Conservation (phyloP, 2,113 vertebrate species). For the Craseonycteris thonglongyai region DNA sequence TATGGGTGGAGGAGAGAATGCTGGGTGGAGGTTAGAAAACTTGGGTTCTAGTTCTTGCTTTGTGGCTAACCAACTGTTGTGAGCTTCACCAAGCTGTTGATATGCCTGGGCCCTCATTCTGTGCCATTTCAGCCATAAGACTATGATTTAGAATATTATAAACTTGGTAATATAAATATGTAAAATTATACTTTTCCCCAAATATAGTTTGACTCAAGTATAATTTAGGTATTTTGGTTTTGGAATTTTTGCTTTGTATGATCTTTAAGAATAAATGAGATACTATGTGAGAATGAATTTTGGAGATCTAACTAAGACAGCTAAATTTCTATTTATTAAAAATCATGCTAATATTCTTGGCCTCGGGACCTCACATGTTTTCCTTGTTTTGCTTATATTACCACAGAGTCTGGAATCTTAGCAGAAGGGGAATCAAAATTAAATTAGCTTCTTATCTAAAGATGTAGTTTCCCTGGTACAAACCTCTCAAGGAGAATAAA, state of each 20-base stretch:
- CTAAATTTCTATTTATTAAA: background rate
- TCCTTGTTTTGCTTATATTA: background rate
- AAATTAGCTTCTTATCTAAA: slow-evolving; percentile 52
- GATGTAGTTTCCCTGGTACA: slow-evolving; percentile 45
- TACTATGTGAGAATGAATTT: background rate
- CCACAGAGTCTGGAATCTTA: slow-evolving; percentile 51
- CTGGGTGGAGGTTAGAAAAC: background rate
- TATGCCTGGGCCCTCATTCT: background rate
- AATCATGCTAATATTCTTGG: slow-evolving; percentile 9
- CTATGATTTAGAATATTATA: background rate
- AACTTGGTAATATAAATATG: background rate
- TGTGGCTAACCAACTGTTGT: fast-evolving
- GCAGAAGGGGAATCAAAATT: slow-evolving; percentile 44
- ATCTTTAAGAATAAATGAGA: slow-evolving; percentile 3
- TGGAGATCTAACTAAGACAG: background rate
- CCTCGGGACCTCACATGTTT: background rate
- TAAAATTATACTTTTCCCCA: background rate
- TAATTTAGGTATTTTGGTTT: background rate
- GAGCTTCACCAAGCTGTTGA: background rate
- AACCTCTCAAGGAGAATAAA: slow-evolving; percentile 49
- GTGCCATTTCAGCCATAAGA: background rate
- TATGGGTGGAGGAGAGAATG: background rate
- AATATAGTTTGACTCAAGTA: background rate
- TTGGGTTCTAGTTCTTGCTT: background rate
- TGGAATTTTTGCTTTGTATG: background rate